Conservation (phyloP, 2,888 invertebrate species). For the Sesia bembeciformis region DNA sequence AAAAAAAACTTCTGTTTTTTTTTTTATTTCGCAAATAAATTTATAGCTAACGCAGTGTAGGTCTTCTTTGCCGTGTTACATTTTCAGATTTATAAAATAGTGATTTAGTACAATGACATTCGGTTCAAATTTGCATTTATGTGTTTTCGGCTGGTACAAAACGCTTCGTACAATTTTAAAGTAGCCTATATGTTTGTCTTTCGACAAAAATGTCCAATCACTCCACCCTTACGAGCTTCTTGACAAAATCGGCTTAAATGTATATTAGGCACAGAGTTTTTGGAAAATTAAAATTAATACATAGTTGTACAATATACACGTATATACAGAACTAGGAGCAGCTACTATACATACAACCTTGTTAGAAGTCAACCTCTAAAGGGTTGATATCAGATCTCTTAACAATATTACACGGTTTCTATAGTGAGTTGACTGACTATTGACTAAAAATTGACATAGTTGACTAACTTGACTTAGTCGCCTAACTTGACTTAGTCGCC, state of each 20-base stretch:
- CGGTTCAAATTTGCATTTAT: conserved; percentile 27
- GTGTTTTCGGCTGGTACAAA: conserved; percentile 28
- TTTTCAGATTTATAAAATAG: too few relatives aligned
- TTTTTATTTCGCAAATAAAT: too few relatives aligned
- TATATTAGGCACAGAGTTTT: conserved; percentile 71
- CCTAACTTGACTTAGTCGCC: too few relatives aligned
- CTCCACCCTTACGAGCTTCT: conserved; percentile 60
- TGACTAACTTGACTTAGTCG: too few relatives aligned
- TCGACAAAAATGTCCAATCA: conserved; percentile 44
- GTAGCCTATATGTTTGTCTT: conserved; percentile 23
- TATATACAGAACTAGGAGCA: conserved; percentile 58
- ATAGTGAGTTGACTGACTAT: too few relatives aligned
- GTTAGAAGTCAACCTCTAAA: too few relatives aligned
- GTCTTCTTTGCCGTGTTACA: too few relatives aligned
- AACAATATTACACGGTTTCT: too few relatives aligned
- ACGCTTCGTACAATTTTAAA: conserved; percentile 18
- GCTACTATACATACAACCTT: conserved; percentile 20
- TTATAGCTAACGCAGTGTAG: too few relatives aligned
- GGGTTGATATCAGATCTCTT: too few relatives aligned
- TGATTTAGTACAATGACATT: too few relatives aligned
- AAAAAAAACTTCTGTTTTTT: conserved; percentile 16
- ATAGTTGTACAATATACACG: conserved; percentile 66
- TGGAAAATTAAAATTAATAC: conserved; percentile 33
- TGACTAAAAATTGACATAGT: too few relatives aligned
- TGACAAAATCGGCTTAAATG: conserved; percentile 64